A percentile compares a stretch with the other conserved stretches of the same genome.
phyloP scores from a whole-genome alignment of 1,140 invertebrate genomes.

The Dreissena polymorpha region DNA sequence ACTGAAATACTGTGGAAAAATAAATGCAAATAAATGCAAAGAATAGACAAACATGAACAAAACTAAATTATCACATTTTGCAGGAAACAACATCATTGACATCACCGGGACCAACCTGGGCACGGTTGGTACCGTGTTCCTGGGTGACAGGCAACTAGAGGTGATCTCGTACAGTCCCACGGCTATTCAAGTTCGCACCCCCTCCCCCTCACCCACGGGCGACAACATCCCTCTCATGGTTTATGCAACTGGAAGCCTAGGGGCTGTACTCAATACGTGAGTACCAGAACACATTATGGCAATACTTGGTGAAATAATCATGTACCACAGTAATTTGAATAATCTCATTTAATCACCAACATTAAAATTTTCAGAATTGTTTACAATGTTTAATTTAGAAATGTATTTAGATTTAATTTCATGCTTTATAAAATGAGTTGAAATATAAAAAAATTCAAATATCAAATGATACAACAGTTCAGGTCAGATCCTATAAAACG shows the following conservation, averaged over 20 bases:
- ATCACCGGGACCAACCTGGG: conserved; percentile 63
- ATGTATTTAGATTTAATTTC: too few relatives aligned
- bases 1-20: too few relatives aligned
- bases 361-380: too few relatives aligned
- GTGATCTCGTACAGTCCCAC: not conserved
- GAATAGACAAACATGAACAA: too few relatives aligned
- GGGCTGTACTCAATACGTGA: not conserved
- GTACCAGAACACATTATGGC: not conserved
- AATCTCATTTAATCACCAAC: not conserved
- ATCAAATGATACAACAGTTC: too few relatives aligned
- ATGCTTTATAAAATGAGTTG: too few relatives aligned
- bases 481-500: too few relatives aligned
- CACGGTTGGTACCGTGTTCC: not conserved
- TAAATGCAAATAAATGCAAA: too few relatives aligned
- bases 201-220: not conserved
- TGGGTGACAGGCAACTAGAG: not conserved
- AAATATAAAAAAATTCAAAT: too few relatives aligned
- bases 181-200: not conserved
- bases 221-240: not conserved
- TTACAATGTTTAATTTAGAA: too few relatives aligned
- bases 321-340: not conserved
- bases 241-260: not conserved
- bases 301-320: conserved; percentile 2
- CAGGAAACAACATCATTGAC: conserved; percentile 59
- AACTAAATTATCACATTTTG: too few relatives aligned